Evolutionary conservation across 2,888 invertebrate genomes (phyloP), one percentile per base, ranked within the genome.

Genomic region (Synergus gifuensis): DNA sequence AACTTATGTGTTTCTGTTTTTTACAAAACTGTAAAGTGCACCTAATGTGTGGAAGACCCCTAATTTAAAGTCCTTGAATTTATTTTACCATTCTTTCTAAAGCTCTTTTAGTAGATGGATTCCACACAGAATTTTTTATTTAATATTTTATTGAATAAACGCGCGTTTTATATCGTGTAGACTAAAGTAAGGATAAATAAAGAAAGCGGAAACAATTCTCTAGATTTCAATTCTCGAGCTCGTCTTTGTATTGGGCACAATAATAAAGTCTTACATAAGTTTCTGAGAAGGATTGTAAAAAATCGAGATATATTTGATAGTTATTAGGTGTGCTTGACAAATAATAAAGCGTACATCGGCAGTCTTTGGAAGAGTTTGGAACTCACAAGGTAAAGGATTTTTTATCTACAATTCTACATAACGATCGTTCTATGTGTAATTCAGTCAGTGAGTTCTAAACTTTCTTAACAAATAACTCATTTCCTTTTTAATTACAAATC

Each of bases 331-430:
- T 54, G 54, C 54, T 69, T 28, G 49, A 28, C 16, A 46, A 69
- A 69, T 28, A 28, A 69, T 83, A 83, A 85, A 85, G 83, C 83
- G 82, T 85, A 79, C 78, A 82, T 83, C 84, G 87, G 87, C 87
- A 90, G 88, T 88, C 83, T 86, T 88, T 83, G 82, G 84, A 87
- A 84, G 84, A 81, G 80, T 86, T 85, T 79, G 83, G 83, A 84
- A 84, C 80, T 73, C 82, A 76, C 78, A 73, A 82, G 76, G 78
- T 79, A 77, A 58, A 78, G 36, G 40, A 62, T 76, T 54, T n/a
- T 60, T 62, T 62, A 69, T 49, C 69, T 49, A 69, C 22, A 28
- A 46, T 44, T 69, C 16, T 42, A 22, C 28, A 8, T 49, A 69
- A 69, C 22, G 28, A 46, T 69, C 28, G 49, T 8, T 69, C 60